Evolutionary conservation across 1,140 invertebrate species (phyloP).

Genomic region (Littorina saxatilis): DNA sequence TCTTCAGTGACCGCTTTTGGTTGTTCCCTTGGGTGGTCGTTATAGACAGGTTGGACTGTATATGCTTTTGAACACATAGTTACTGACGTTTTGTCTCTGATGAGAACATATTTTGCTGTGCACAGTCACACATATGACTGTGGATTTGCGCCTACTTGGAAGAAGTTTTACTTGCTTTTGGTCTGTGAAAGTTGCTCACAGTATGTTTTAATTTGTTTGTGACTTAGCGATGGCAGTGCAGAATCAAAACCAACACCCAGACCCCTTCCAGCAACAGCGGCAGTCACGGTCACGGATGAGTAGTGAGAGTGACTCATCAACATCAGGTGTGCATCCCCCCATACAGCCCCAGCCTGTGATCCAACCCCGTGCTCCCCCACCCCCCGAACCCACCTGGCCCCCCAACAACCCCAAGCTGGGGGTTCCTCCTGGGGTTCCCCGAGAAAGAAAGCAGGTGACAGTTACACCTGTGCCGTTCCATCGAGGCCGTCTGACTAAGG

Average conservation of each 20-base stretch:
- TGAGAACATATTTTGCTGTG: no score
- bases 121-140: no score
- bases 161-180: no score
- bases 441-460: conserved; percentile 20
- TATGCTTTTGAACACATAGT: no score
- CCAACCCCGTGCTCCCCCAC: conserved; percentile 4
- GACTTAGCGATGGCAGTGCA: background rate
- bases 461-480: conserved; percentile 11
- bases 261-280: background rate
- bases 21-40: no score
- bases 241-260: background rate
- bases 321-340: no score
- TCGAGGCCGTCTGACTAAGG: conserved; percentile 9
- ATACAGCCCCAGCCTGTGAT: background rate
- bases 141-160: no score
- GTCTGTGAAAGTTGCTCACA: no score
- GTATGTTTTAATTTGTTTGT: no score
- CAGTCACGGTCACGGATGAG: background rate
- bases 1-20: no score
- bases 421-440: conserved; percentile 8
- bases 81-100: no score
- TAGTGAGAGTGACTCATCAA: background rate
- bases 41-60: no score
- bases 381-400: conserved; percentile 15
- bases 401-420: conserved; percentile 6